A percentile compares a stretch with the other conserved stretches of the same genome.
phyloP scores from a whole-genome alignment of 2,113 vertebrate species.

The Hippocampus abdominalis region DNA sequence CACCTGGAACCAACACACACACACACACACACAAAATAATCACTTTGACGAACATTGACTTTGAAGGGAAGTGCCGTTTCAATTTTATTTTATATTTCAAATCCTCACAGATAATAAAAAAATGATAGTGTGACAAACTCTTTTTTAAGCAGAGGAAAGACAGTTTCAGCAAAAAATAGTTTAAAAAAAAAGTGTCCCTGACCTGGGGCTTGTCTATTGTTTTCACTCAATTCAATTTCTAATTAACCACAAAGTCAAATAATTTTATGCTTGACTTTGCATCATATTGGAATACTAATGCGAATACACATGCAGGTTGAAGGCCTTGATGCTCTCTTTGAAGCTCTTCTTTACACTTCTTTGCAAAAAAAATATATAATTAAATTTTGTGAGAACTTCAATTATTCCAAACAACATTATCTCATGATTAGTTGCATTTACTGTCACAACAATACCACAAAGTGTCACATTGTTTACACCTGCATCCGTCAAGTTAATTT shows the following conservation, averaged over 20 bases:
- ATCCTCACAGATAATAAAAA: conserved; percentile 40
- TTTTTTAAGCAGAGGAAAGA: conserved; percentile 14
- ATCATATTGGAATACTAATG: conserved; percentile 40
- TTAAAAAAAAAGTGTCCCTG: conserved; percentile 18
- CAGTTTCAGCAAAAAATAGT: conserved; percentile 5
- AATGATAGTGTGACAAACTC: conserved; percentile 28
- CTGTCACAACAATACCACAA: background rate
- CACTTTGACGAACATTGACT: conserved; percentile 35
- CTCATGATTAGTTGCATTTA: conserved; percentile 2
- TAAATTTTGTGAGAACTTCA: background rate
- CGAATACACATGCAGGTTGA: conserved; percentile 1
- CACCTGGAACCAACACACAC: conserved; percentile 62
- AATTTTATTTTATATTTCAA: conserved; percentile 38
- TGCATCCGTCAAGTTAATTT: background rate
- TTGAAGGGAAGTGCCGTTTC: conserved; percentile 36
- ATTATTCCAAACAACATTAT: conserved; percentile 24
- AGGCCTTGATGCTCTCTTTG: conserved; percentile 15
- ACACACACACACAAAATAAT: conserved; percentile 53
- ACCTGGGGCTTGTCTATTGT: conserved; percentile 40
- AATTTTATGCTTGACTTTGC: conserved; percentile 39
- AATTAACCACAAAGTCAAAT: conserved; percentile 48
- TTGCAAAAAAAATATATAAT: background rate
- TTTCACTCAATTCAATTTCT: conserved; percentile 50
- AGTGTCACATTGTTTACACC: background rate
- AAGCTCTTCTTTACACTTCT: conserved; percentile 9